Percentiles rank a stretch among this genome's conserved stretches.
These are phyloP conservation scores for Calephelis nemesis DNA, from an alignment of 1,140 invertebrate species.

Conservation along the genomic window DNA sequence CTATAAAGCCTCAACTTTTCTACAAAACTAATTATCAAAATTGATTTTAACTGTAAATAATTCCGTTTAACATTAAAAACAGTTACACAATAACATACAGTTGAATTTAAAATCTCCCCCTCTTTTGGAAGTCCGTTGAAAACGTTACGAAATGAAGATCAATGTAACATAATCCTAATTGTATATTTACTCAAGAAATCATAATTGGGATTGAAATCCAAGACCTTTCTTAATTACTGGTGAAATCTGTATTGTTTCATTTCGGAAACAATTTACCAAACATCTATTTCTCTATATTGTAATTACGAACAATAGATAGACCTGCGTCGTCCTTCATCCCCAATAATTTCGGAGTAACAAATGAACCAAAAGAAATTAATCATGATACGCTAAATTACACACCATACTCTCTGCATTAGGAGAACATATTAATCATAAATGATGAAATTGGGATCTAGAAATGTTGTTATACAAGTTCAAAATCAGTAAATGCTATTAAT, in stretches of 20 bases:
- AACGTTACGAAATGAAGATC: not conserved
- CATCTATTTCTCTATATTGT: slow-evolving; percentile 10
- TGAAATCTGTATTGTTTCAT: slow-evolving; percentile 7
- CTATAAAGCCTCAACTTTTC: no score
- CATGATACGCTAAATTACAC: slow-evolving; percentile 25
- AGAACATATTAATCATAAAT: slow-evolving; percentile 10
- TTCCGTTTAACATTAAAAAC: no score
- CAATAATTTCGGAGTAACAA: slow-evolving; percentile 20
- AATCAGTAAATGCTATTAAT: no score
- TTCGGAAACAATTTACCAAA: slow-evolving; percentile 10
- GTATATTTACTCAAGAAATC: slow-evolving; percentile 1
- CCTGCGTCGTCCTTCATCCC: slow-evolving; percentile 17
- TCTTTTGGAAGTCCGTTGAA: no score
- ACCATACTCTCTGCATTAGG: slow-evolving; percentile 22
- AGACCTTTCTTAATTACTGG: not conserved
- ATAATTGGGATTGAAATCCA: slow-evolving; percentile 1
- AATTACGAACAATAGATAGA: slow-evolving; percentile 18
- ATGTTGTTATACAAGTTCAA: not conserved
- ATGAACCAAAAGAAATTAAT: slow-evolving; percentile 23
- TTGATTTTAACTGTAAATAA: no score
- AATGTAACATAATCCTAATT: not conserved
- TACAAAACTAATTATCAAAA: no score
- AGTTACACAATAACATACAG: no score
- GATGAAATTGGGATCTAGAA: not conserved
- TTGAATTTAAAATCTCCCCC: no score